These are phyloP conservation scores for Brachymystax lenok DNA, from an alignment of 2,797 vertebrate species.

Conservation along the genomic window DNA sequence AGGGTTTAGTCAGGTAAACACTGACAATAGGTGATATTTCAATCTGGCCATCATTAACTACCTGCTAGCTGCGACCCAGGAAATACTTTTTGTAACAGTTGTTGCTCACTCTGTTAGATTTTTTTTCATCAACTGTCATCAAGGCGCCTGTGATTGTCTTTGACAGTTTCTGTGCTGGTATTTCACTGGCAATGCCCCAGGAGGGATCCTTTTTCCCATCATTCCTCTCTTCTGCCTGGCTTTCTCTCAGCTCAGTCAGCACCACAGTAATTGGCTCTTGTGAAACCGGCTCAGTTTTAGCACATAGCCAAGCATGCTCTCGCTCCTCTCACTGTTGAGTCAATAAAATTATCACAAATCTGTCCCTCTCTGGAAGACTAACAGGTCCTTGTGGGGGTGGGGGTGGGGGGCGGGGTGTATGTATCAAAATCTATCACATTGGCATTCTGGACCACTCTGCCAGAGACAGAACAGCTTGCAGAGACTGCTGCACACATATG, in stretches of 20 bases:
- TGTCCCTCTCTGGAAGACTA: background rate
- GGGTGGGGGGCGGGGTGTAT: background rate
- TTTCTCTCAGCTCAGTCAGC: constrained; percentile 4
- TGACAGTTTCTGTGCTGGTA: constrained; percentile 32
- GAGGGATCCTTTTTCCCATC: constrained; percentile 7
- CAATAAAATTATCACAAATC: constrained; percentile 8
- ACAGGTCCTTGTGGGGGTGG: background rate
- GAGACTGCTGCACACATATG: background rate
- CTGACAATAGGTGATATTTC: background rate
- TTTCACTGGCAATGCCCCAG: constrained; percentile 27
- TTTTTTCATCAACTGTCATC: constrained; percentile 21
- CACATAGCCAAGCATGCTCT: constrained; percentile 1
- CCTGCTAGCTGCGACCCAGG: background rate
- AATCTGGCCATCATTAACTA: background rate
- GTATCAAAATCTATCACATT: background rate
- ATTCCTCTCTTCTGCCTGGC: constrained; percentile 7
- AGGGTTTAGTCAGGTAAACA: background rate
- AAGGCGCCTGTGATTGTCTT: constrained; percentile 28
- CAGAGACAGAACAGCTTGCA: background rate
- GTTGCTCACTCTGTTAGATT: background rate
- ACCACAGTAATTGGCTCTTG: constrained; percentile 3
- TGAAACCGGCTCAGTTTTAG: background rate
- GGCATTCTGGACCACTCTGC: background rate
- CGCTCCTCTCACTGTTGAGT: background rate
- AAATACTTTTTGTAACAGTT: constrained; percentile 8